These are phyloP conservation scores for Anarsia innoxiella DNA, from an alignment of 2,888 invertebrate genomes.

Conservation along the genomic window DNA sequence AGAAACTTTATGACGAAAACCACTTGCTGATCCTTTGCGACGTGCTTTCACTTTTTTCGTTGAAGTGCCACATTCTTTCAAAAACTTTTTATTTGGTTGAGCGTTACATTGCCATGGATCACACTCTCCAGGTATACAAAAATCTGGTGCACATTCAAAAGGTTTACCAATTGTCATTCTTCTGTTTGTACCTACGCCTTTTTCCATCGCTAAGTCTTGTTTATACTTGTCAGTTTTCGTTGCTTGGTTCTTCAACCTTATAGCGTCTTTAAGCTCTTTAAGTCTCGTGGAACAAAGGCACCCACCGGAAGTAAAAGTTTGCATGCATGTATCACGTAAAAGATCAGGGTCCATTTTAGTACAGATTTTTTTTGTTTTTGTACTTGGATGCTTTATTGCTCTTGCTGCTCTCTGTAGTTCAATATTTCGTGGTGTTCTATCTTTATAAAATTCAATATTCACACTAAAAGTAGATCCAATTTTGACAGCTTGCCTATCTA, in stretches of 20 bases:
- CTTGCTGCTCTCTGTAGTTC: not conserved
- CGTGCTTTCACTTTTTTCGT: not conserved
- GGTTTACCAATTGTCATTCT: conserved; percentile 25
- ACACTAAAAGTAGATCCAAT: conserved; percentile 25
- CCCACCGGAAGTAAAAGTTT: too few species aligned
- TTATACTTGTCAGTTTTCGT: conserved; percentile 12
- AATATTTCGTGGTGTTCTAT: not conserved
- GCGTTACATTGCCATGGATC: conserved; percentile 30
- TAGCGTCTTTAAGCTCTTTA: too few species aligned
- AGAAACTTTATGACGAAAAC: too few species aligned
- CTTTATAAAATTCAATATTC: conserved; percentile 19
- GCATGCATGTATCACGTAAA: too few species aligned
- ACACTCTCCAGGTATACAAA: conserved; percentile 30
- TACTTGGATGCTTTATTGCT: too few species aligned
- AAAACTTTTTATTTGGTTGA: conserved; percentile 10
- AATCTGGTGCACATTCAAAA: conserved; percentile 31
- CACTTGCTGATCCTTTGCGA: too few species aligned
- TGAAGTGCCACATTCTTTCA: not conserved
- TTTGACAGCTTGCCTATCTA: conserved; percentile 18
- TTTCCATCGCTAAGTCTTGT: conserved; percentile 21
- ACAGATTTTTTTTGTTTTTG: too few species aligned
- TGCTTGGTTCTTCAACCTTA: too few species aligned
- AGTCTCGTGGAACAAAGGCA: too few species aligned
- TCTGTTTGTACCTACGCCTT: too few species aligned
- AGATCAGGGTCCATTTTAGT: too few species aligned